Conservation (phyloP, 2,888 invertebrate species). For the Limnephilus auricula region DNA sequence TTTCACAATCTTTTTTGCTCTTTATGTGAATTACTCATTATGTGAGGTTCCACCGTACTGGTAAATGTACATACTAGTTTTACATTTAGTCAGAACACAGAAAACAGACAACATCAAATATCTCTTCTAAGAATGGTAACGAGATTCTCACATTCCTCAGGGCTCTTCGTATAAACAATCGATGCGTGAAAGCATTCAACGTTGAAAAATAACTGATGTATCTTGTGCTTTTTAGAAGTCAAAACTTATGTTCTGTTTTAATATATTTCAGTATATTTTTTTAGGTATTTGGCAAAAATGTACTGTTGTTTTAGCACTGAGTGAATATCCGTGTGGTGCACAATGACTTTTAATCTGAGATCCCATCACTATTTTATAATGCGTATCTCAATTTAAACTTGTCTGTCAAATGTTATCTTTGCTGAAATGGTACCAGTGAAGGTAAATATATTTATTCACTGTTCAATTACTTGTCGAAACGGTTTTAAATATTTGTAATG, state of each 20-base stretch:
- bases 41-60: too few relatives aligned
- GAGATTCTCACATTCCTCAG: background rate
- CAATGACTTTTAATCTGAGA: background rate
- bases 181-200: background rate
- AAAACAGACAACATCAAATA: background rate
- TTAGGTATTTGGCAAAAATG: background rate
- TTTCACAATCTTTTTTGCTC: too few relatives aligned
- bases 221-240: background rate
- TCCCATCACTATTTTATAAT: background rate
- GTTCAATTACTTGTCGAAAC: background rate
- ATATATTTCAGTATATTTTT: background rate
- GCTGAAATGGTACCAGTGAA: background rate
- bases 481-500: background rate
- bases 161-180: background rate
- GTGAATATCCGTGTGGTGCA: background rate
- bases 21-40: too few relatives aligned
- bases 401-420: background rate
- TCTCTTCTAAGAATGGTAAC: background rate
- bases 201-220: background rate
- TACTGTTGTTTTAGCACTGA: background rate
- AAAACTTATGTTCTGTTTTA: background rate
- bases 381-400: background rate
- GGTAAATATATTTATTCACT: slow-evolving; percentile 22
- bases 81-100: background rate
- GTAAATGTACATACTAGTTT: too few relatives aligned